These are phyloP conservation scores for Somateria mollissima DNA, from an alignment of 2,797 vertebrate species.

Conservation along the genomic window DNA sequence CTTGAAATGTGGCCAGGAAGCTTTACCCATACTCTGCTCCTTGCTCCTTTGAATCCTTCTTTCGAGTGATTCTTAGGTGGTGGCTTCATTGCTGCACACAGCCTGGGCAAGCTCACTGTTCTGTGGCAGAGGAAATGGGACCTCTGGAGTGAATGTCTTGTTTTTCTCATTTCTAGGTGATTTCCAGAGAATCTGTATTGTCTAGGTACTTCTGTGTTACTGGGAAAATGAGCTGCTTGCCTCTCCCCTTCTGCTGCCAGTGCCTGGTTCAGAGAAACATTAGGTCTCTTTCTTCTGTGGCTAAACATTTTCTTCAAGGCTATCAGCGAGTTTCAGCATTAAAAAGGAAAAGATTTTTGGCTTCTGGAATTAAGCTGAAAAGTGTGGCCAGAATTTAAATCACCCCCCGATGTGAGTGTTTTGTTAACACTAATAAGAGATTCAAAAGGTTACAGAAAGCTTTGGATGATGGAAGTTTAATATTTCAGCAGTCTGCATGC, in stretches of 20 bases:
- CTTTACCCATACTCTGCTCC: background rate
- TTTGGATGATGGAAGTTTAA: conserved; percentile 24
- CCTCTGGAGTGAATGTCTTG: background rate
- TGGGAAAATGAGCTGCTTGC: background rate
- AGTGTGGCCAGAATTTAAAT: conserved; percentile 43
- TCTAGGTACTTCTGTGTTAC: background rate
- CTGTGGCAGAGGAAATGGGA: background rate
- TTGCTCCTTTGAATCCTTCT: background rate
- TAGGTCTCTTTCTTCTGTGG: background rate
- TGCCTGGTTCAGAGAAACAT: background rate
- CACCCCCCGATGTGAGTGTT: background rate
- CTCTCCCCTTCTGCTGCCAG: background rate
- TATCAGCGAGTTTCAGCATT: conserved; percentile 1
- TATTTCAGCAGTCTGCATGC: conserved; percentile 13
- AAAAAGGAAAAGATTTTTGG: background rate
- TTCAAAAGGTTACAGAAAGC: conserved; percentile 7
- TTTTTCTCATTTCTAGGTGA: background rate
- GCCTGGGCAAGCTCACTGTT: background rate
- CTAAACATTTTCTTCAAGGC: conserved; percentile 11
- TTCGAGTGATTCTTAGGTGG: background rate
- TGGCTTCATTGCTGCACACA: background rate
- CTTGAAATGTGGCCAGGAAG: background rate
- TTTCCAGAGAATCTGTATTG: background rate
- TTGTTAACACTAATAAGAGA: conserved; percentile 48
- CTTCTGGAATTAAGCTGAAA: conserved; percentile 29